Evolutionary conservation across 2,888 invertebrate genomes (phyloP).

Genomic region (Chrysina gloriosa): DNA sequence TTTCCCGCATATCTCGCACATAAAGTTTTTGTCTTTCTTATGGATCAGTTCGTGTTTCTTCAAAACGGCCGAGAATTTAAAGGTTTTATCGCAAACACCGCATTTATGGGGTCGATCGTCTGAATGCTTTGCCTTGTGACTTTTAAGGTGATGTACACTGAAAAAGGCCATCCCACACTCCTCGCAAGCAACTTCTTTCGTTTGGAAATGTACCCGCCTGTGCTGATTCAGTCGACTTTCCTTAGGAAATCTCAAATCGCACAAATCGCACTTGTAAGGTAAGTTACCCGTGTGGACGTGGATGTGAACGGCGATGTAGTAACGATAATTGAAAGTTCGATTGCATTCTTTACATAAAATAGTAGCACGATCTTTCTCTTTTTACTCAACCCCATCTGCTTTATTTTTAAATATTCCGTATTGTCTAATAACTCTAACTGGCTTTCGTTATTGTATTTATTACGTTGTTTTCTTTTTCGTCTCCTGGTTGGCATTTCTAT

Average conservation of each 20-base stretch:
- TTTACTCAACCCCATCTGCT: neutral
- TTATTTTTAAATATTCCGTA: slow-evolving; percentile 8
- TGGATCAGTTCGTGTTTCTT: slow-evolving; percentile 12
- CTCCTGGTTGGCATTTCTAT: too few species aligned
- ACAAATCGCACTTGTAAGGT: slow-evolving; percentile 15
- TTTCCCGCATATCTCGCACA: slow-evolving; percentile 29
- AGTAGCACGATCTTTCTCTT: slow-evolving; percentile 12
- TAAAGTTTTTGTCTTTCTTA: neutral
- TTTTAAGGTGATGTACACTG: neutral
- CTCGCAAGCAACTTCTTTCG: slow-evolving; percentile 15
- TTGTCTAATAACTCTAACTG: neutral
- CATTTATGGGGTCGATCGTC: slow-evolving; percentile 6
- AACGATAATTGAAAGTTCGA: slow-evolving; percentile 7
- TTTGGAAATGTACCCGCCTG: slow-evolving; percentile 5
- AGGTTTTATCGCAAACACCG: slow-evolving; percentile 22
- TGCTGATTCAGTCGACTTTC: slow-evolving; percentile 7
- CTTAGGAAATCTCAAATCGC: neutral
- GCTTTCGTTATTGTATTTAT: neutral
- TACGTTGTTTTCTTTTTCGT: too few species aligned
- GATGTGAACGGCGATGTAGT: slow-evolving; percentile 6
- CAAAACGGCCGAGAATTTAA: neutral
- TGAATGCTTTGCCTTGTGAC: neutral
- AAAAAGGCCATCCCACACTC: slow-evolving; percentile 11
- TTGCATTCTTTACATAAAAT: slow-evolving; percentile 3
- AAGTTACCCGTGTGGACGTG: slow-evolving; percentile 7